Conservation (phyloP, 2,888 invertebrate genomes). For the Acrobasis repandana region DNA sequence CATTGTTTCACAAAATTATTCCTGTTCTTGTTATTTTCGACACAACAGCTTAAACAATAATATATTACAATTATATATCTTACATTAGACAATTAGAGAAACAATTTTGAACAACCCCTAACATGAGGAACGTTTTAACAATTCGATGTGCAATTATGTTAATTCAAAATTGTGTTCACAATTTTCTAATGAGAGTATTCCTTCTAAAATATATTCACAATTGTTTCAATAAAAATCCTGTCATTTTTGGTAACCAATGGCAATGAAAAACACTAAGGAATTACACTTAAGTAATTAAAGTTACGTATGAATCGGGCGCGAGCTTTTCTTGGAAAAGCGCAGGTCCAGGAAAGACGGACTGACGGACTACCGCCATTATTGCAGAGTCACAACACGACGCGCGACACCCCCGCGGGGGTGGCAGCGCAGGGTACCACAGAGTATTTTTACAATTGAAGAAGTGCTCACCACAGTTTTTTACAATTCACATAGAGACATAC, state of each 20-base stretch:
- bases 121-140: constrained; percentile 76
- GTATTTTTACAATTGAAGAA: constrained; percentile 48
- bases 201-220: constrained; percentile 78
- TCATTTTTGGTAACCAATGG: constrained; percentile 83
- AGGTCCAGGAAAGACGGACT: constrained; percentile 62
- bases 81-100: constrained; percentile 74
- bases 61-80: constrained; percentile 79
- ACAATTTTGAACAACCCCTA: constrained; percentile 68
- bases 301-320: constrained; percentile 71
- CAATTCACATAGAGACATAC: constrained; percentile 48
- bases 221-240: constrained; percentile 78
- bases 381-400: constrained; percentile 64
- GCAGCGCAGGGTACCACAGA: constrained; percentile 43
- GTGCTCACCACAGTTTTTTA: constrained; percentile 50
- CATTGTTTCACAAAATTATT: constrained; percentile 83
- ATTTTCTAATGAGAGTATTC: constrained; percentile 73
- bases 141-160: constrained; percentile 77
- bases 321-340: constrained; percentile 65
- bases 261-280: constrained; percentile 74
- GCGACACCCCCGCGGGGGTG: constrained; percentile 24
- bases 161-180: constrained; percentile 66
- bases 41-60: constrained; percentile 82
- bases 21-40: constrained; percentile 82
- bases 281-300: constrained; percentile 69
- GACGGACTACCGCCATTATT: constrained; percentile 61